Evolutionary conservation across 2,888 invertebrate genomes (phyloP).

Genomic region (Isoperla grammatica): DNA sequence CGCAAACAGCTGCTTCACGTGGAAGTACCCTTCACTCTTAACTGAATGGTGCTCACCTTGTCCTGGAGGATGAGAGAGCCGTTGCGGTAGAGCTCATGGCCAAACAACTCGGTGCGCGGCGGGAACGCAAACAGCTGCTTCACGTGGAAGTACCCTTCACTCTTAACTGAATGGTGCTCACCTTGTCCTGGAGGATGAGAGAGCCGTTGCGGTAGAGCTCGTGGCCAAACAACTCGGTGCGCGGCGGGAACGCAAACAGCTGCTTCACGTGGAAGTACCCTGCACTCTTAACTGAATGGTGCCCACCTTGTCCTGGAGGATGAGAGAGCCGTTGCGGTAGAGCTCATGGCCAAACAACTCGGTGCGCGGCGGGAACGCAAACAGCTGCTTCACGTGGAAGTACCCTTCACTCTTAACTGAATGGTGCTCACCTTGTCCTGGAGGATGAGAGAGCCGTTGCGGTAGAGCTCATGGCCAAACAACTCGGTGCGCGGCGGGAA

Average conservation of each 20-base stretch:
- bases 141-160: constrained; percentile 84
- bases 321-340: constrained; percentile 64
- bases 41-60: constrained; percentile 68
- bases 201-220: constrained; percentile 61
- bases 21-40: too few species aligned
- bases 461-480: constrained; percentile 61
- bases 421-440: constrained; percentile 82
- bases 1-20: constrained; percentile 77
- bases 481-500: constrained; percentile 72
- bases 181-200: constrained; percentile 92
- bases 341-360: constrained; percentile 62
- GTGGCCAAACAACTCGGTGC: constrained; percentile 64
- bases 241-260: constrained; percentile 74
- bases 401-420: too few species aligned
- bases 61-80: constrained; percentile 84
- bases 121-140: constrained; percentile 81
- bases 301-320: constrained; percentile 90
- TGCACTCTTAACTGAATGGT: too few species aligned
- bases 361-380: constrained; percentile 73
- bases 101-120: constrained; percentile 61
- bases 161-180: too few species aligned
- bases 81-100: constrained; percentile 59
- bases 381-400: constrained; percentile 75
- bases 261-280: constrained; percentile 82
- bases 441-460: constrained; percentile 67